Percentiles rank a stretch among this genome's conserved stretches.
Conservation (phyloP, 2,113 vertebrate genomes). For the Cololabis saira region DNA sequence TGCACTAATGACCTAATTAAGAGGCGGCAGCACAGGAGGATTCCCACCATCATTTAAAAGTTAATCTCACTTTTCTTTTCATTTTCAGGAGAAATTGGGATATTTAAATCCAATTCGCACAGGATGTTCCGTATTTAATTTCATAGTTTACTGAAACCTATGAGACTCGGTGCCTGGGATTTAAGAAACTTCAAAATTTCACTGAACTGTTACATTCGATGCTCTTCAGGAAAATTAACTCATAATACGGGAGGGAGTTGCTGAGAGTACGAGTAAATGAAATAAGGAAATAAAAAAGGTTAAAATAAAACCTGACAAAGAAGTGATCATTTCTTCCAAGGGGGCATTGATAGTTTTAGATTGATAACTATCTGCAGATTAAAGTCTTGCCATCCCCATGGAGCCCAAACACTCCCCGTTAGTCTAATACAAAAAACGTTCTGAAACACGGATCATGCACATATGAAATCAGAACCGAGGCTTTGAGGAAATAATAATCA, state of each 20-base stretch:
- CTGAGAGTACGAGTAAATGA: slow-evolving; percentile 26
- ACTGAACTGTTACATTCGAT: slow-evolving; percentile 68
- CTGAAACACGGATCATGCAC: neutral
- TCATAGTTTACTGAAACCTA: slow-evolving; percentile 72
- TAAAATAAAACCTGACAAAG: slow-evolving; percentile 49
- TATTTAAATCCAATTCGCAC: slow-evolving; percentile 74
- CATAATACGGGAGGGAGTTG: slow-evolving; percentile 32
- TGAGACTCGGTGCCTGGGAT: slow-evolving; percentile 56
- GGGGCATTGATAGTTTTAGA: slow-evolving; percentile 51
- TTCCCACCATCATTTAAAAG: slow-evolving; percentile 73
- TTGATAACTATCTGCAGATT: slow-evolving; percentile 60
- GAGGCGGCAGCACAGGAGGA: slow-evolving; percentile 53
- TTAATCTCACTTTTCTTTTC: slow-evolving; percentile 64
- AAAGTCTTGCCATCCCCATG: slow-evolving; percentile 13
- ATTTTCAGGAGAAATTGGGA: slow-evolving; percentile 63
- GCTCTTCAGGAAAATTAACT: slow-evolving; percentile 70
- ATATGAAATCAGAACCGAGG: slow-evolving; percentile 30
- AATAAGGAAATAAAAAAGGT: slow-evolving; percentile 22
- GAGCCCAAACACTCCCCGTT: too few species aligned
- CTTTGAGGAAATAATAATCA: slow-evolving; percentile 38
- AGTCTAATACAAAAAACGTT: slow-evolving; percentile 1
- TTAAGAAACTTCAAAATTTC: slow-evolving; percentile 59
- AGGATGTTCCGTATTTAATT: slow-evolving; percentile 72
- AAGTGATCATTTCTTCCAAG: slow-evolving; percentile 43
- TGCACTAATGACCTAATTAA: slow-evolving; percentile 75